Evolutionary conservation across 2,113 vertebrate species (phyloP).

Genomic region (Ochotona curzoniae): DNA sequence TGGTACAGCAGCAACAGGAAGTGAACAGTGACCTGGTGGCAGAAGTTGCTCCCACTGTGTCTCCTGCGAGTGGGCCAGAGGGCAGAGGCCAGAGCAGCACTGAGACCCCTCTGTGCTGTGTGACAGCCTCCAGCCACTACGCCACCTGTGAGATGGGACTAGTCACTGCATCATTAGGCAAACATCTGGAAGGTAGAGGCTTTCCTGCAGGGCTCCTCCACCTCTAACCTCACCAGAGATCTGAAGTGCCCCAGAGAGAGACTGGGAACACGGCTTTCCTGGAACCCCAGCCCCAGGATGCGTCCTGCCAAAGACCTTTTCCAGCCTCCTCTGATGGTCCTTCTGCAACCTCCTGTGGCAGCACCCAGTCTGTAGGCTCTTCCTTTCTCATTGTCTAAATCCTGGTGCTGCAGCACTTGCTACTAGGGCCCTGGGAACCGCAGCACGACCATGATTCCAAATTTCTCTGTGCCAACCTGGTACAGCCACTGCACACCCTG

Average conservation of each 20-base stretch:
- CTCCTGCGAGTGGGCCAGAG: neutral
- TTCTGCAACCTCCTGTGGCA: neutral
- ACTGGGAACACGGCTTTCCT: neutral
- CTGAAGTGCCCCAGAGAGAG: neutral
- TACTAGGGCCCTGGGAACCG: neutral
- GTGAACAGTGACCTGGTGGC: neutral
- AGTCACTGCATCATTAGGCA: too few species aligned
- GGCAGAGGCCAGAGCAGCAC: neutral
- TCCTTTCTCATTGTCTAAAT: neutral
- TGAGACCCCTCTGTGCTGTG: fast-evolving
- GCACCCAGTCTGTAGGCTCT: neutral
- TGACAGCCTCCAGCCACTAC: too few species aligned
- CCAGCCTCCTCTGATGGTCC: too few species aligned
- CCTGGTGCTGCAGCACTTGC: too few species aligned
- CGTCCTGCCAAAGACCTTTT: too few species aligned
- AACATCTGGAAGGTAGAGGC: neutral
- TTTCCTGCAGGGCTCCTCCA: too few species aligned
- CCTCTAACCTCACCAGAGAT: neutral
- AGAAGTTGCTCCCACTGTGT: fast-evolving
- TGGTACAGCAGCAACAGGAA: neutral
- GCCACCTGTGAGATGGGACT: neutral
- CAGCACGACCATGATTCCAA: fast-evolving
- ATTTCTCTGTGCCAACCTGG: fast-evolving
- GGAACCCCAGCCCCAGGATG: neutral
- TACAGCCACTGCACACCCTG: fast-evolving